These are phyloP conservation scores for Procambarus clarkii DNA, from an alignment of 1,140 invertebrate species.

Conservation along the genomic window DNA sequence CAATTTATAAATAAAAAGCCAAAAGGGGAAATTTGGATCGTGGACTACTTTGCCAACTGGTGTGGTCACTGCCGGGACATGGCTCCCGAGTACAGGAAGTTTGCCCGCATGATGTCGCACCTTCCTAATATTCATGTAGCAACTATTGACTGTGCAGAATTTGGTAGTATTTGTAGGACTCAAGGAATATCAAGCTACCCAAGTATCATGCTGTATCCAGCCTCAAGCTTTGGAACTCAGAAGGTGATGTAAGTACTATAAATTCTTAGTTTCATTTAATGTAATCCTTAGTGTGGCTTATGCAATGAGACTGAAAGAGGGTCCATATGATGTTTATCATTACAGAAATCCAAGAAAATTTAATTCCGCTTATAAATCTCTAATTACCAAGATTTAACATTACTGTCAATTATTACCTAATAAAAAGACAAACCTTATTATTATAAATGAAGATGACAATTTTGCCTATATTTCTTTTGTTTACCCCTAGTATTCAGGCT, in stretches of 20 bases:
- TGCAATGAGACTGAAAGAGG: no score
- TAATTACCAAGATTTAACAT: no score
- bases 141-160: constrained; percentile 88
- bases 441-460: no score
- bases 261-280: no score
- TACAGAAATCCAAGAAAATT: no score
- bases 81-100: constrained; percentile 80
- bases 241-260: constrained; percentile 20
- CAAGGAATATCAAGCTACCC: constrained; percentile 84
- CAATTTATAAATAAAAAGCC: constrained; percentile 47
- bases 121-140: constrained; percentile 80
- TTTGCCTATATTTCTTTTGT: no score
- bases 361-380: no score
- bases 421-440: no score
- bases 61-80: constrained; percentile 83
- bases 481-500: no score
- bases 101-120: constrained; percentile 75
- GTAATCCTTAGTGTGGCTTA: no score
- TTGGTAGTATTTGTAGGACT: constrained; percentile 83
- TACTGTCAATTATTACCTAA: no score
- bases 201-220: constrained; percentile 79
- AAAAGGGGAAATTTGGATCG: constrained; percentile 78
- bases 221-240: constrained; percentile 73
- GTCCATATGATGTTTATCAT: no score
- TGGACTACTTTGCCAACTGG: constrained; percentile 84